phyloP scores from a whole-genome alignment of 2,113 vertebrate species.

The Drymodes brunneopygia region DNA sequence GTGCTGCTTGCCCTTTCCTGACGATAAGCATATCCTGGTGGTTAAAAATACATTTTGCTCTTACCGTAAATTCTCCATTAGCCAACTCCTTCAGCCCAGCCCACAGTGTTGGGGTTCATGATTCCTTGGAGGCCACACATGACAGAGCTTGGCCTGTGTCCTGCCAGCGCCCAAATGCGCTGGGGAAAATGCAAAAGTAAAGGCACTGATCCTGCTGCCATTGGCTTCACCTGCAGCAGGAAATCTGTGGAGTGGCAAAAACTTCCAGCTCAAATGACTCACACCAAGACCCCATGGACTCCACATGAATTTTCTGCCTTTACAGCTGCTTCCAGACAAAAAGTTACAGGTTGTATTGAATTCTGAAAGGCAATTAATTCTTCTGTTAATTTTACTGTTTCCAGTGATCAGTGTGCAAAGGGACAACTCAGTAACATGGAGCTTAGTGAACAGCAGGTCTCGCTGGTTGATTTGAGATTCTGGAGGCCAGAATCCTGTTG shows the following conservation, averaged over 20 bases:
- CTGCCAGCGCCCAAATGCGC: accelerated
- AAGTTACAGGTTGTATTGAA: background rate
- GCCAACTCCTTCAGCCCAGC: conserved; percentile 19
- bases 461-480: background rate
- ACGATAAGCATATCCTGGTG: conserved; percentile 63
- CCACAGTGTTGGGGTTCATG: background rate
- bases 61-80: conserved; percentile 47
- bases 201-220: background rate
- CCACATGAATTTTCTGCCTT: background rate
- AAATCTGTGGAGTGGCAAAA: background rate
- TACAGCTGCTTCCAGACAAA: background rate
- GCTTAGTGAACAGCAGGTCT: background rate
- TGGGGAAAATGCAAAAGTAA: background rate
- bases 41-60: conserved; percentile 62
- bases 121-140: background rate
- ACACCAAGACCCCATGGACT: background rate
- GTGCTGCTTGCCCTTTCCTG: conserved; percentile 65
- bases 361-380: background rate
- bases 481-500: background rate
- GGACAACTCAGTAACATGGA: background rate
- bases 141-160: background rate
- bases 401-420: background rate
- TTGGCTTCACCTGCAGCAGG: background rate
- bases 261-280: background rate
- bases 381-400: background rate